Percentiles rank a stretch among this genome's conserved stretches.
Conservation (phyloP, 2,888 invertebrate species). For the Aleiodes testaceus region DNA sequence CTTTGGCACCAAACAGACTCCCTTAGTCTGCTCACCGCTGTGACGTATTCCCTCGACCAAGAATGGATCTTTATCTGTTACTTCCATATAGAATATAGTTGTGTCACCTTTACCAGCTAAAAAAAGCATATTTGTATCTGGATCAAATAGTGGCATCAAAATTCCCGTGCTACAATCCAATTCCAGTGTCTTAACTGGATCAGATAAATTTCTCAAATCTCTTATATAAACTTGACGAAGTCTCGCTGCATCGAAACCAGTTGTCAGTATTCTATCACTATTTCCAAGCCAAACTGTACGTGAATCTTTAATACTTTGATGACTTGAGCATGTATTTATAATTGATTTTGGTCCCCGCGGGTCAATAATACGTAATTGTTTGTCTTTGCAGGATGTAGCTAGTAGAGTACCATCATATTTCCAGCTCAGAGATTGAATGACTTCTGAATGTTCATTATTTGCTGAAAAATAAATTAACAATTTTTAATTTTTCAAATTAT, state of each 20-base stretch:
- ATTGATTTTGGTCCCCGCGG: constrained; percentile 77
- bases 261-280: constrained; percentile 87
- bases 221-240: constrained; percentile 91
- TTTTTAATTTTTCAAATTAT: too few species aligned
- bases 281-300: constrained; percentile 93
- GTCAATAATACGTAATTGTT: constrained; percentile 89
- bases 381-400: constrained; percentile 94
- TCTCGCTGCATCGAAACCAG: constrained; percentile 91
- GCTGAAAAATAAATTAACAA: constrained; percentile 68
- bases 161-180: constrained; percentile 92
- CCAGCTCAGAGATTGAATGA: constrained; percentile 93
- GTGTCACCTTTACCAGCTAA: constrained; percentile 96
- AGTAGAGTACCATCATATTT: constrained; percentile 87
- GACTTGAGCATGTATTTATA: constrained; percentile 81
- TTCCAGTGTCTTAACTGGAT: constrained; percentile 85
- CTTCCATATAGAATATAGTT: constrained; percentile 91
- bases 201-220: constrained; percentile 86
- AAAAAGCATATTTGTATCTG: constrained; percentile 96
- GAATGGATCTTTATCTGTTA: constrained; percentile 90
- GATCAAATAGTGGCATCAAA: constrained; percentile 92
- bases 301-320: constrained; percentile 93
- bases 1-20: constrained; percentile 94
- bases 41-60: constrained; percentile 91
- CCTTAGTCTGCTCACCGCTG: constrained; percentile 96
- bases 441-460: constrained; percentile 86